Evolutionary conservation across 2,113 vertebrate species (phyloP).

Genomic region (Lasiurus cinereus): DNA sequence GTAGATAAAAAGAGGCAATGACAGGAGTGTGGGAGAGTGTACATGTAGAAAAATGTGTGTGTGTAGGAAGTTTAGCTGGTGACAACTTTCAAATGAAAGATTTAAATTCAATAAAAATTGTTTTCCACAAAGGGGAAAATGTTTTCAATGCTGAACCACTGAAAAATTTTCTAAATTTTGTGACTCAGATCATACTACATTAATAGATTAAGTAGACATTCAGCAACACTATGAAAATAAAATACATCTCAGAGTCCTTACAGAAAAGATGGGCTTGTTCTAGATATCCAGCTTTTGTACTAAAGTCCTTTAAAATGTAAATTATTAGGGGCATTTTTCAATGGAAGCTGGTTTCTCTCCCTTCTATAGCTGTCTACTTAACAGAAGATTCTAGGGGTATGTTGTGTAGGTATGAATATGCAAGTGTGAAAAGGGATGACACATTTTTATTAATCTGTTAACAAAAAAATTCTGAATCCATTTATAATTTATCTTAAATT

Average conservation of each 20-base stretch:
- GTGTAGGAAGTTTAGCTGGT: not conserved
- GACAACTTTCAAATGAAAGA: not conserved
- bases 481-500: conserved; percentile 34
- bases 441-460: not conserved
- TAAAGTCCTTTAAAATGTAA: not conserved
- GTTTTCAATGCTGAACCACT: not conserved
- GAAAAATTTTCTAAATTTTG: not conserved
- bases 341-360: not conserved
- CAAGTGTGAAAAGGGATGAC: not conserved
- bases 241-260: not conserved
- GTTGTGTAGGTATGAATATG: not conserved
- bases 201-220: not conserved
- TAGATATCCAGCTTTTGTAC: not conserved
- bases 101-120: not conserved
- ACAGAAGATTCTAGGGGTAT: not conserved
- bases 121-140: not conserved
- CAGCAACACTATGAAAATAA: conserved; percentile 5
- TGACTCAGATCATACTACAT: not conserved
- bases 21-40: not conserved
- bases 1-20: not conserved
- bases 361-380: not conserved
- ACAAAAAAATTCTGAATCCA: conserved; percentile 11
- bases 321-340: not conserved
- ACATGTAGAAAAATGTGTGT: not conserved
- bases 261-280: not conserved